phyloP scores from a whole-genome alignment of 1,140 invertebrate species.

The Neodiprion lecontei region DNA sequence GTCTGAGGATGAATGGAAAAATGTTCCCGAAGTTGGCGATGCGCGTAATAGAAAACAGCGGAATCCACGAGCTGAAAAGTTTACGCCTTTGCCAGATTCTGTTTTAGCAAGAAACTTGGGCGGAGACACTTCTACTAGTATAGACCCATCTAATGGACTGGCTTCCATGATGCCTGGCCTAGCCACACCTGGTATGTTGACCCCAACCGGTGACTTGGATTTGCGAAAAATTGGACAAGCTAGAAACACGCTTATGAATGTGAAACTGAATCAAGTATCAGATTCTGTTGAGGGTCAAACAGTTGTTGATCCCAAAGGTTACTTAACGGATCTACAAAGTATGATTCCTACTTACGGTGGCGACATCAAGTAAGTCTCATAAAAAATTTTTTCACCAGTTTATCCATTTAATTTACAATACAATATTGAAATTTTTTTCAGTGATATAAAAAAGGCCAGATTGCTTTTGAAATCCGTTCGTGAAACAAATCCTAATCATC shows the following conservation, averaged over 20 bases:
- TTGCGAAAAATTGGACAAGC: slow-evolving; percentile 99
- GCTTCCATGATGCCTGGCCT: slow-evolving; percentile 86
- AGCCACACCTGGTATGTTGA: slow-evolving; percentile 79
- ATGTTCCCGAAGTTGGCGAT: slow-evolving; percentile 98
- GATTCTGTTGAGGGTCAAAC: slow-evolving; percentile 99
- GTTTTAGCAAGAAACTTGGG: slow-evolving; percentile 90
- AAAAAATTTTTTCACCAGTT: slow-evolving; percentile 12
- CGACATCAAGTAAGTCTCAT: slow-evolving; percentile 84
- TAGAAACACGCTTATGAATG: slow-evolving; percentile 99
- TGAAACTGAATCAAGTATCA: slow-evolving; percentile 97
- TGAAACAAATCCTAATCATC: slow-evolving; percentile 99
- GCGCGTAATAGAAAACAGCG: slow-evolving; percentile 97
- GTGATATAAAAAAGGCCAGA: slow-evolving; percentile 97
- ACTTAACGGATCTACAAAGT: slow-evolving; percentile 97
- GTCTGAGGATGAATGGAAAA: slow-evolving; percentile 94
- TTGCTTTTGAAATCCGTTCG: slow-evolving; percentile 96
- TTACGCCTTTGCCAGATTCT: slow-evolving; percentile 97
- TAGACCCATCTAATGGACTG: slow-evolving; percentile 87
- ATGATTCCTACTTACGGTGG: slow-evolving; percentile 99
- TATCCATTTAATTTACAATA: slow-evolving; percentile 16
- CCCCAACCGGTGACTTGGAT: slow-evolving; percentile 91
- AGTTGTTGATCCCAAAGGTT: slow-evolving; percentile 99
- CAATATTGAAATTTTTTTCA: slow-evolving; percentile 42
- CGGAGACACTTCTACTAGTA: slow-evolving; percentile 78
- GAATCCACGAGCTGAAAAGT: slow-evolving; percentile 94